Conservation (phyloP, 2,797 vertebrate genomes). For the Channallabes apus region DNA sequence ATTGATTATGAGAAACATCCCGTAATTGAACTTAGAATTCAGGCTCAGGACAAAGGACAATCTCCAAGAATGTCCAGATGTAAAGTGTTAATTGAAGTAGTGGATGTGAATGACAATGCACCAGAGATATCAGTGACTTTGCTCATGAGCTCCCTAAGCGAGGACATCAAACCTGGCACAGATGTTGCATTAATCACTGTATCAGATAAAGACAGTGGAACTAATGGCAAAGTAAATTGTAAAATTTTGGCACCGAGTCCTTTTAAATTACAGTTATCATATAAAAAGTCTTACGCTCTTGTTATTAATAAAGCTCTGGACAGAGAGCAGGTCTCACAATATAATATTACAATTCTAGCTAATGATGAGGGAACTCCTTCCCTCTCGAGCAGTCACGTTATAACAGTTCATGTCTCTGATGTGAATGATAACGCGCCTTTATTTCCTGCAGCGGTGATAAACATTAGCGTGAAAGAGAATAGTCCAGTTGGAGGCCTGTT, state of each 20-base stretch:
- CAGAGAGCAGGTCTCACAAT: conserved; percentile 10
- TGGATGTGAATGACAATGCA: conserved; percentile 40
- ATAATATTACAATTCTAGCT: conserved; percentile 21
- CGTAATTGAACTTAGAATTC: not conserved
- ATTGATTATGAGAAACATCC: conserved; percentile 17
- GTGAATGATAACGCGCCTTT: conserved; percentile 83
- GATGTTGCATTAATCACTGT: conserved; percentile 33
- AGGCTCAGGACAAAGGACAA: conserved; percentile 8
- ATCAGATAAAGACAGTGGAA: conserved; percentile 34
- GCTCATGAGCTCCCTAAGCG: conserved; percentile 7
- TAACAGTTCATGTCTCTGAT: conserved; percentile 80
- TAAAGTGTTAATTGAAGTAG: conserved; percentile 37
- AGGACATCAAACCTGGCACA: conserved; percentile 32
- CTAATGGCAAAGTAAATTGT: not conserved
- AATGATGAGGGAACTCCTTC: conserved; percentile 76
- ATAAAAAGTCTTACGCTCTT: conserved; percentile 33
- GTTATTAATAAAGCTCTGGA: conserved; percentile 30
- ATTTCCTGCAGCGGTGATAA: conserved; percentile 74
- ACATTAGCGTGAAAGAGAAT: conserved; percentile 83
- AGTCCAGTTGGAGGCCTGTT: conserved; percentile 68
- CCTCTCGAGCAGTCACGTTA: conserved; percentile 75
- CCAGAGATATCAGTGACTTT: conserved; percentile 29
- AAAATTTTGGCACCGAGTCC: not conserved
- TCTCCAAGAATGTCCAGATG: conserved; percentile 11
- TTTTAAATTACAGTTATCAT: conserved; percentile 23